Evolutionary conservation across 1,140 invertebrate species (phyloP), one percentile per base, ranked within the genome.

Genomic region (Brachionus sp.): DNA sequence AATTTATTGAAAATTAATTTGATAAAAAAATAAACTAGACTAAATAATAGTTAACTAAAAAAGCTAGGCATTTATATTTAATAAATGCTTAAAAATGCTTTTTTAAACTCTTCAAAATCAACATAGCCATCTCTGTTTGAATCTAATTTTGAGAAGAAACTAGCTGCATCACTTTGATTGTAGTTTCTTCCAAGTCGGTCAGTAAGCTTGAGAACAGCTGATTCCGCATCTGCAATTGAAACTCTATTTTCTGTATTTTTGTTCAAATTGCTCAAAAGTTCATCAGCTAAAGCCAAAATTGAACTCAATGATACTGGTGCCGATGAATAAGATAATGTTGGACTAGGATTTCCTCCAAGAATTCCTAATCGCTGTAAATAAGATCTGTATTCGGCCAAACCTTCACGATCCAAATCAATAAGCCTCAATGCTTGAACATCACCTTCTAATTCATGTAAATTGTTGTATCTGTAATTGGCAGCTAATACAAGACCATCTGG

Each of bases 401-500:
- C 77, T 64, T 78, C 77, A 35, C 77, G 44, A 10, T 78, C 77
- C 16, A 78, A 64, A 39, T 78, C 77, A 23, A 78, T 46, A 3
- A 78, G 19, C 33, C 77, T 53, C 46, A 78, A 64, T 53, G 77
- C 77, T 25, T 78, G 77, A 16, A 78, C 33, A 64, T 78, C 77
- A 53, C 77, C 77, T 39, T 78, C 77, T 33, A 78, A 64, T 64
- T 78, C 77, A 39, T 50, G 23, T n/a, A 78, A 53, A 19, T 19
- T 78, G 77, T 78, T 78, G 77, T 78, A 78, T 53, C 46, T 78
- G 46, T 78, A 78, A 19, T 78, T 64, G 46, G 78, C 78, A 53
- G 78, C 78, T 12, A 66, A 53, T 1, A 66, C 78, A 42, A 64
- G 33, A 64, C 53, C 53, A 46, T 82, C 53, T 64, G 78, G 53